Evolutionary conservation across 2,888 invertebrate genomes (phyloP).

Genomic region (Cephus rjabovi): DNA sequence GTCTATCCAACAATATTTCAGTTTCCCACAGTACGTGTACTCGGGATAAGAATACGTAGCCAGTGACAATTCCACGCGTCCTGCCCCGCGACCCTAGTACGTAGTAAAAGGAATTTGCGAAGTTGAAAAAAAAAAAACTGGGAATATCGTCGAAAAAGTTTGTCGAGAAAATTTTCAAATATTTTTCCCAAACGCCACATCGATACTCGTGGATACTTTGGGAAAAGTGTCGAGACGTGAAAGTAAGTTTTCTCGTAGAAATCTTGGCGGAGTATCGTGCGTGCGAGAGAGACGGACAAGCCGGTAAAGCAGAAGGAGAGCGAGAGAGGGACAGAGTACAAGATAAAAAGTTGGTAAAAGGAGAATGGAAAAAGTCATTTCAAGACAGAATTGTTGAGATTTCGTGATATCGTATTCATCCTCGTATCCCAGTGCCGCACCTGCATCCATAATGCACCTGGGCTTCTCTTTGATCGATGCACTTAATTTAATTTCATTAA

Average conservation of each 20-base stretch:
- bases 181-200: background rate
- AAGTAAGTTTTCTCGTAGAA: background rate
- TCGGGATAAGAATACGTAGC: background rate
- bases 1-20: background rate
- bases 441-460: background rate
- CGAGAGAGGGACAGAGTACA: background rate
- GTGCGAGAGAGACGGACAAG: background rate
- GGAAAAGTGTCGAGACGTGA: background rate
- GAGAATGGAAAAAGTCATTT: background rate
- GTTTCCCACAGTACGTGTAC: no score
- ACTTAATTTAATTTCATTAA: background rate
- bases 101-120: background rate
- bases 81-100: no score
- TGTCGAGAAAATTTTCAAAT: background rate
- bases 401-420: background rate
- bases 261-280: constrained; percentile 6
- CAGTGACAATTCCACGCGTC: background rate
- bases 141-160: background rate
- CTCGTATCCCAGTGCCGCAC: background rate
- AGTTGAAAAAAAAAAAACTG: background rate
- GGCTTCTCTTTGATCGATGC: background rate
- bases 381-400: background rate
- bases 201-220: background rate
- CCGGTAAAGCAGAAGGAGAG: background rate
- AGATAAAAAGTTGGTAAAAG: background rate